phyloP scores from a whole-genome alignment of 2,797 vertebrate genomes.

The Tolypeutes matacus region DNA sequence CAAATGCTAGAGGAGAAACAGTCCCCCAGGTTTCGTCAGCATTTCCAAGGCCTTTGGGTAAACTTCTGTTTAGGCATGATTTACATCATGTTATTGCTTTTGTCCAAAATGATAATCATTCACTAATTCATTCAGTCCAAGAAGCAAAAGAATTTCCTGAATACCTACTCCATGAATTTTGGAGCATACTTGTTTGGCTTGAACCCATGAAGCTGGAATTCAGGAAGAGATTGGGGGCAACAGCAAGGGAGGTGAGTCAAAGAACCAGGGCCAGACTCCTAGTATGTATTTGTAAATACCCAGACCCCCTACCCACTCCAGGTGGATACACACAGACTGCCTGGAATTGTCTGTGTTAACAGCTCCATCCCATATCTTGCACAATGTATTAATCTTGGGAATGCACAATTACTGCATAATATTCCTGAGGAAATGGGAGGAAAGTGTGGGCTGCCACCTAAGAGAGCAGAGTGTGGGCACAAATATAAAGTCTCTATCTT shows the following conservation, averaged over 20 bases:
- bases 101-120: not conserved
- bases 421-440: not conserved
- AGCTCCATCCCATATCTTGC: not conserved
- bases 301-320: not conserved
- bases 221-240: not conserved
- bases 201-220: not conserved
- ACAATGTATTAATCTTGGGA: not conserved
- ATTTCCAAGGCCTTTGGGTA: constrained; percentile 25
- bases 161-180: not conserved
- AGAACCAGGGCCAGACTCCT: not conserved
- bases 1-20: not conserved
- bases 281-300: not conserved
- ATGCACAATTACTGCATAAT: not conserved
- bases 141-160: constrained; percentile 44
- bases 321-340: not conserved
- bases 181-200: not conserved
- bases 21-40: not conserved
- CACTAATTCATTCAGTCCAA: not conserved
- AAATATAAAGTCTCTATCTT: not conserved
- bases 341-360: not conserved
- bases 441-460: not conserved
- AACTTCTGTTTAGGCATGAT: not conserved
- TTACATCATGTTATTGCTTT: not conserved
- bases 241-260: not conserved
- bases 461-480: not conserved